Conservation (phyloP, 2,113 vertebrate species). For the Eurystomus gularis region DNA sequence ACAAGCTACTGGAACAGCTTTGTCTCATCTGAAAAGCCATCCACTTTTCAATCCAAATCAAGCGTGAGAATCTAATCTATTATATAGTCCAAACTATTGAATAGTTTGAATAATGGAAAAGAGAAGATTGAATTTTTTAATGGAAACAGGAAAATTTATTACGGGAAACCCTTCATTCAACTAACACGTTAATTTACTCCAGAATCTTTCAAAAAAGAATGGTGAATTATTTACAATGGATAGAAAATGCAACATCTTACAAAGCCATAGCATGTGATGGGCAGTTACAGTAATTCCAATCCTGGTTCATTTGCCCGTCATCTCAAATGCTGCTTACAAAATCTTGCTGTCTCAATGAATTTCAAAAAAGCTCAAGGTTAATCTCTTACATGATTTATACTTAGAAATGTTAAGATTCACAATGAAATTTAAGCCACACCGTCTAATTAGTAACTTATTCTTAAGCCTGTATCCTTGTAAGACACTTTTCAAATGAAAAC, state of each 20-base stretch:
- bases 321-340: not conserved
- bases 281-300: not conserved
- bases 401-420: not conserved
- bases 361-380: conserved; percentile 7
- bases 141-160: not conserved
- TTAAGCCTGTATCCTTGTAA: not conserved
- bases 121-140: not conserved
- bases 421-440: not conserved
- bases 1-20: not conserved
- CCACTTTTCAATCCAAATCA: not conserved
- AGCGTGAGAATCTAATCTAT: not conserved
- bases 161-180: not conserved
- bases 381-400: not conserved
- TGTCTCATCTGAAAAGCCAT: not conserved
- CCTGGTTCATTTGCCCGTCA: not conserved
- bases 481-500: not conserved
- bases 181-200: not conserved
- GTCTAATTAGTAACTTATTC: not conserved
- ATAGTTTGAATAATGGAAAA: not conserved
- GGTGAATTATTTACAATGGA: not conserved
- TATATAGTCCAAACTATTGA: not conserved
- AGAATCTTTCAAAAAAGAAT: not conserved
- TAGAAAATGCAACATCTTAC: not conserved
- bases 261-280: not conserved
- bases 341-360: not conserved